phyloP scores from a whole-genome alignment of 2,888 invertebrate species.

The Oligia strigilis region DNA sequence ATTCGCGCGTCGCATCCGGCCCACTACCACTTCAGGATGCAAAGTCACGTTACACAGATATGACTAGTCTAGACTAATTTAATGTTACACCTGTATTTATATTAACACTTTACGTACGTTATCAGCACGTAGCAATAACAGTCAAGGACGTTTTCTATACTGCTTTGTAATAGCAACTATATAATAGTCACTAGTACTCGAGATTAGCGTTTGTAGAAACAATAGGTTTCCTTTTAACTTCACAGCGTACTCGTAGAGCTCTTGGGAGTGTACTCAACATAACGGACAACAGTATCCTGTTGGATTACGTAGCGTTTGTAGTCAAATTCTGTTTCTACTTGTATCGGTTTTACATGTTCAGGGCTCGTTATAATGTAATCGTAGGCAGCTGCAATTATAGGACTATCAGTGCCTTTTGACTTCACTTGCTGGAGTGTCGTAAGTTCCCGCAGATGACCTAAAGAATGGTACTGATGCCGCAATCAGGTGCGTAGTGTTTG shows the following conservation, averaged over 20 bases:
- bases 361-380: too few species aligned
- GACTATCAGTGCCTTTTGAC: too few species aligned
- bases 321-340: too few species aligned
- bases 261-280: not conserved
- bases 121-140: constrained; percentile 48
- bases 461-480: too few species aligned
- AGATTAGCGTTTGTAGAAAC: constrained; percentile 34
- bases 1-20: too few species aligned
- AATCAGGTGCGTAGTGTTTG: too few species aligned
- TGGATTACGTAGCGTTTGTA: too few species aligned
- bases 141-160: constrained; percentile 32
- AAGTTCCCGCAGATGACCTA: too few species aligned
- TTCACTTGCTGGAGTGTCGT: too few species aligned
- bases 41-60: not conserved
- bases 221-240: constrained; percentile 20
- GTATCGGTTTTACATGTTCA: too few species aligned
- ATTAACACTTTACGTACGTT: constrained; percentile 9
- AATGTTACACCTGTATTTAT: constrained; percentile 10
- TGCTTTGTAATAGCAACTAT: constrained; percentile 10
- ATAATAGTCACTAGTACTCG: constrained; percentile 2
- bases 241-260: not conserved
- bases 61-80: not conserved
- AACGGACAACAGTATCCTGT: too few species aligned
- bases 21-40: not conserved
- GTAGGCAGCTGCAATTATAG: too few species aligned